These are phyloP conservation scores for Sipha maydis DNA, from an alignment of 2,888 invertebrate genomes.

Conservation along the genomic window DNA sequence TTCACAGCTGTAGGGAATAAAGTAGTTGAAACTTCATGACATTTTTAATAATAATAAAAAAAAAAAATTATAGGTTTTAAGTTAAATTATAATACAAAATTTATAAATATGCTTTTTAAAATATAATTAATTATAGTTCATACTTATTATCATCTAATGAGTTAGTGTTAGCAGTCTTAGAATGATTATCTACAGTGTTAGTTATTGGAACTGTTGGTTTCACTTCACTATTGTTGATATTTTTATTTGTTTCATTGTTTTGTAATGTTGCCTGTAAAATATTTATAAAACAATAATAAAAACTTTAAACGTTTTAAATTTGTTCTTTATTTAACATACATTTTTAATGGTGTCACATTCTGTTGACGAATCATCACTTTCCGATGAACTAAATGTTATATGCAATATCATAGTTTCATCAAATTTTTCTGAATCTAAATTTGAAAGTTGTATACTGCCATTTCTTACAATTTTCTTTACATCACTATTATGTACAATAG, in stretches of 20 bases:
- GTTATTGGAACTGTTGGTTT: neutral
- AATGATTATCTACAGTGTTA: neutral
- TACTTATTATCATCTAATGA: constrained; percentile 34
- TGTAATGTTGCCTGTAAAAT: neutral
- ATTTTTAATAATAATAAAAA: neutral
- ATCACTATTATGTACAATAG: neutral
- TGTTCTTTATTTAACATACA: constrained; percentile 4
- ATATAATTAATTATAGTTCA: neutral
- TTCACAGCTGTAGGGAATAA: no score
- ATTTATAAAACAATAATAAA: neutral
- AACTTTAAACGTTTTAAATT: neutral
- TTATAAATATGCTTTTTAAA: neutral
- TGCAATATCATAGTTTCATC: constrained; percentile 56
- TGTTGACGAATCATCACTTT: constrained; percentile 50
- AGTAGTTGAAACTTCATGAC: no score
- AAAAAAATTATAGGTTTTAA: neutral
- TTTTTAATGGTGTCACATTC: constrained; percentile 21
- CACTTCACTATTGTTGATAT: neutral
- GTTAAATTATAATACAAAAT: neutral
- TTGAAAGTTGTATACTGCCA: constrained; percentile 53
- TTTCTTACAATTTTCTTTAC: constrained; percentile 44
- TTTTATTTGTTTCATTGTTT: neutral
- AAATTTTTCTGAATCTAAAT: constrained; percentile 49
- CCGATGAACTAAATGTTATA: constrained; percentile 58
- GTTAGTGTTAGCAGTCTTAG: neutral